phyloP scores from a whole-genome alignment of 2,797 vertebrate species.

The Argentina silus region DNA sequence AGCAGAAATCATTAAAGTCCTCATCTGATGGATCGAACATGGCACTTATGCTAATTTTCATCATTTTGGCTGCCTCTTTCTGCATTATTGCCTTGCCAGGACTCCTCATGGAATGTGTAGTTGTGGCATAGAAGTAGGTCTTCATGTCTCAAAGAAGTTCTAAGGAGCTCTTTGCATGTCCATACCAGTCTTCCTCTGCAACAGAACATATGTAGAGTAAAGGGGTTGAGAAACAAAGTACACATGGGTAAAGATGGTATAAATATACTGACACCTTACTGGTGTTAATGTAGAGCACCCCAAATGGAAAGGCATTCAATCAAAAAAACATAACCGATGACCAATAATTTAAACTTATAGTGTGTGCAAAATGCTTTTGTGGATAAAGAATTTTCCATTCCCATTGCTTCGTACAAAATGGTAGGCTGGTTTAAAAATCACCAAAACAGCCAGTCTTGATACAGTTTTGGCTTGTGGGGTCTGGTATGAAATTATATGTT shows the following conservation, averaged over 20 bases:
- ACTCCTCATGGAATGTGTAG: constrained; percentile 70
- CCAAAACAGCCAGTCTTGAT: background rate
- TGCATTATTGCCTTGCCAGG: constrained; percentile 64
- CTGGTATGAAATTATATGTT: background rate
- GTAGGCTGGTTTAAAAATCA: background rate
- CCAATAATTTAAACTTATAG: no score
- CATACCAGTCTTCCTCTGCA: background rate
- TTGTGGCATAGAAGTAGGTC: constrained; percentile 60
- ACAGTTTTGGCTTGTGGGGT: background rate
- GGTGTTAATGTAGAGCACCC: no score
- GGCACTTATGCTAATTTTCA: constrained; percentile 91
- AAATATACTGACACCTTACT: background rate
- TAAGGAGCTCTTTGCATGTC: background rate
- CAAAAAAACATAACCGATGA: no score
- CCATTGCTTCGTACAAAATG: background rate
- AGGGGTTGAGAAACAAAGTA: background rate
- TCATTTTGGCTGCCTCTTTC: constrained; percentile 60
- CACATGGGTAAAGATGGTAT: background rate
- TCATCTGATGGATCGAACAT: constrained; percentile 87
- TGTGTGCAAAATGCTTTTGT: no score
- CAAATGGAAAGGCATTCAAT: no score
- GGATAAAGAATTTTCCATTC: background rate
- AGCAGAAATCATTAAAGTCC: constrained; percentile 81
- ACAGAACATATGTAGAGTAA: background rate
- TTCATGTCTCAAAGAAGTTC: constrained; percentile 21